Conservation (phyloP, 1,140 invertebrate genomes). For the Eurosta solidaginis region DNA sequence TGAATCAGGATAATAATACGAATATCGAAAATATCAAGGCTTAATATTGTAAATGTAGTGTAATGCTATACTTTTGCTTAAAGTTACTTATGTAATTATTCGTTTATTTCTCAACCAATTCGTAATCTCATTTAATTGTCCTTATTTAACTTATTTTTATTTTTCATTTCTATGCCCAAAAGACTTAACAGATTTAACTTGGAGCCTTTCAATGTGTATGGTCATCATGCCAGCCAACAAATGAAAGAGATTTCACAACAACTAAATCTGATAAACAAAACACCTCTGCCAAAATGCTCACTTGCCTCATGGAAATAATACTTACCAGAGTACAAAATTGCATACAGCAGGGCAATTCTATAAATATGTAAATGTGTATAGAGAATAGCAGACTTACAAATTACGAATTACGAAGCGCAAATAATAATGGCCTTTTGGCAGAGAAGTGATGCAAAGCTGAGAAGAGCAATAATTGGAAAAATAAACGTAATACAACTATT, state of each 20-base stretch:
- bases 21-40: too few species aligned
- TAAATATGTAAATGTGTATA: background rate
- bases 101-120: too few species aligned
- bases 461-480: background rate
- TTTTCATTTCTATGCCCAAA: background rate
- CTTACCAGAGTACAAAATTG: too few species aligned
- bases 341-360: background rate
- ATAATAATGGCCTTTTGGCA: background rate
- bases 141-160: background rate
- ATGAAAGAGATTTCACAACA: constrained; percentile 58
- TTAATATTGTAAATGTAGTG: too few species aligned
- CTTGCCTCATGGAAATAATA: constrained; percentile 40
- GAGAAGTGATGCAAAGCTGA: background rate
- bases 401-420: background rate
- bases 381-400: constrained; percentile 11
- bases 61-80: too few species aligned
- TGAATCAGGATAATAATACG: too few species aligned
- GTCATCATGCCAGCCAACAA: constrained; percentile 61
- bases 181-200: constrained; percentile 51
- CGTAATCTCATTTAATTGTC: background rate
- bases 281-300: constrained; percentile 42
- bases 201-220: constrained; percentile 66
- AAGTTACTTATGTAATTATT: too few species aligned
- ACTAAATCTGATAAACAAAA: constrained; percentile 42
- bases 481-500: too few species aligned